phyloP scores from a whole-genome alignment of 2,797 vertebrate genomes.

The Coracias cyanogaster region DNA sequence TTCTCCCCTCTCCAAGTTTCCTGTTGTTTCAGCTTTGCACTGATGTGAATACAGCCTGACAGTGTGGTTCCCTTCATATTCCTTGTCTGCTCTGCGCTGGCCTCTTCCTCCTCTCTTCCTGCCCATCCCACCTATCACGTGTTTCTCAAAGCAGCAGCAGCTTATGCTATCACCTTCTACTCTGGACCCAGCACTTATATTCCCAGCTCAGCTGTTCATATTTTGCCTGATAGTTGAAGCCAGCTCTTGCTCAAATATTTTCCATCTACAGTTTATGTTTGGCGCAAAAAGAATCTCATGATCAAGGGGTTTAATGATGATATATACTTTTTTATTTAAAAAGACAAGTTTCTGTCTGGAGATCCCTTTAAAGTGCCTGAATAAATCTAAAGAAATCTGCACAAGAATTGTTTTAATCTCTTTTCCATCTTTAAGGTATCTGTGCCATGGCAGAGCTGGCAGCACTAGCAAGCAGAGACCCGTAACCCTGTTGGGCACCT shows the following conservation, averaged over 20 bases:
- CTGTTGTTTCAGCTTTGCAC: slow-evolving; percentile 17
- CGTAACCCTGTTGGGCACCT: neutral
- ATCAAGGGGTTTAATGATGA: neutral
- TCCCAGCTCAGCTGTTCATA: slow-evolving; percentile 33
- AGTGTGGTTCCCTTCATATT: neutral
- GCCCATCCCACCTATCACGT: neutral
- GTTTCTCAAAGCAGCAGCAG: slow-evolving; percentile 11
- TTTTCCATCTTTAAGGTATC: neutral
- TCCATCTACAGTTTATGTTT: slow-evolving; percentile 51
- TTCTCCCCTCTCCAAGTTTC: neutral
- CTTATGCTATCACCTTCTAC: slow-evolving; percentile 8
- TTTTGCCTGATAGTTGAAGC: neutral
- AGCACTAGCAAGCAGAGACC: neutral
- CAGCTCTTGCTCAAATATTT: slow-evolving; percentile 56
- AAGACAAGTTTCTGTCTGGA: slow-evolving; percentile 37
- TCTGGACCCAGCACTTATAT: slow-evolving; percentile 1
- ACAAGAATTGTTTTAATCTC: neutral
- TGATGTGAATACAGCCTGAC: neutral
- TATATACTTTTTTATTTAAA: neutral
- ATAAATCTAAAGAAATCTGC: neutral
- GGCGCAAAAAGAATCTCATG: slow-evolving; percentile 14
- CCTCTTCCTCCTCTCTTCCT: neutral
- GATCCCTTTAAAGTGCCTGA: slow-evolving; percentile 3
- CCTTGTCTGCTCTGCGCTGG: neutral
- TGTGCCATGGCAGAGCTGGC: neutral